Evolutionary conservation across 92 coral and sea anemone species (phyloP).

Genomic region (Nematostella vectensis): DNA sequence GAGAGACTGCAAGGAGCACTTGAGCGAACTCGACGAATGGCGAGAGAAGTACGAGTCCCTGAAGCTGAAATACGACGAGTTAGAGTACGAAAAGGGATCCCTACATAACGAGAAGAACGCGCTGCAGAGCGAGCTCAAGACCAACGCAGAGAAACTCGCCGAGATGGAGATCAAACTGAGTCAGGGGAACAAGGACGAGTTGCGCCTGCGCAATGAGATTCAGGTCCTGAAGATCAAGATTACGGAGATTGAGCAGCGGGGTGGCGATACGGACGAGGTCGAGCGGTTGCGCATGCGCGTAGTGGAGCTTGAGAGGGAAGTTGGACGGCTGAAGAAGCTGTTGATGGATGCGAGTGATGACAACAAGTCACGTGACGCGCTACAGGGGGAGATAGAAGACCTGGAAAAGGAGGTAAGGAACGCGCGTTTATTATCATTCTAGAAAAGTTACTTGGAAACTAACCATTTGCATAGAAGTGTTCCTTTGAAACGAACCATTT

Average conservation of each 20-base stretch:
- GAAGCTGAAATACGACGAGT: conserved; percentile 63
- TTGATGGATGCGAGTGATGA: conserved; percentile 19
- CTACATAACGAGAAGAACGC: conserved; percentile 53
- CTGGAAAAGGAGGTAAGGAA: conserved; percentile 33
- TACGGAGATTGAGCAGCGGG: conserved; percentile 32
- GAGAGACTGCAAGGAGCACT: conserved; percentile 26
- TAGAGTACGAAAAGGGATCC: conserved; percentile 56
- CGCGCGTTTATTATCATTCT: conserved; percentile 18
- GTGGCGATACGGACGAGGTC: conserved; percentile 13
- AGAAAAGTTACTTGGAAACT: no score
- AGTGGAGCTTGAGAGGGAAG: conserved; percentile 37
- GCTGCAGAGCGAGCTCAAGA: conserved; percentile 52
- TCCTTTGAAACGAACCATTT: no score
- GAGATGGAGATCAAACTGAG: conserved; percentile 54
- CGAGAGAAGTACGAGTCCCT: conserved; percentile 62
- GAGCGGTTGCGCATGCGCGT: conserved; percentile 35
- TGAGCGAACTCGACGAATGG: conserved; percentile 55
- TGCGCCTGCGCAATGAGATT: conserved; percentile 45
- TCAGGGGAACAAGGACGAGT: conserved; percentile 47
- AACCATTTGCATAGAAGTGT: no score
- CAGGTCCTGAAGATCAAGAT: conserved; percentile 31
- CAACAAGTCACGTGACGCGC: conserved; percentile 13
- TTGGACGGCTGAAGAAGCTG: conserved; percentile 24
- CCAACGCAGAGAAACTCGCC: conserved; percentile 40
- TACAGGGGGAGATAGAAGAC: conserved; percentile 25